These are phyloP conservation scores for Hydractinia echinata DNA, from an alignment of 30 jellyfish, hydroid and myxozoan genomes.

Conservation along the genomic window DNA sequence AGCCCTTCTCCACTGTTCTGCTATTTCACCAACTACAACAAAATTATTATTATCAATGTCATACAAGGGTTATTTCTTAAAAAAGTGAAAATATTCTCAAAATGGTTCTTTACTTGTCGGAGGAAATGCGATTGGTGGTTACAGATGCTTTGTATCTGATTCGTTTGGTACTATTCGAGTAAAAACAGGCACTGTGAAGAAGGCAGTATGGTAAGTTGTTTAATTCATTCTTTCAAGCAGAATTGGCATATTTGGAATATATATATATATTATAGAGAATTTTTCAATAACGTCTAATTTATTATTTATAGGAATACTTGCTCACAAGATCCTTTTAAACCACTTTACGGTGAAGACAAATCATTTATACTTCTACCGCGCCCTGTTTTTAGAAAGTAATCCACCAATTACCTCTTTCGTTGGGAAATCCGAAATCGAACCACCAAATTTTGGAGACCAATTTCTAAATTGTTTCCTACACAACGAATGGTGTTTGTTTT, in stretches of 20 bases:
- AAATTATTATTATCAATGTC: not conserved
- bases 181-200: not conserved
- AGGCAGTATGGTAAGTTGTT: too few species aligned
- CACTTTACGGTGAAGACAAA: not conserved
- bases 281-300: not conserved
- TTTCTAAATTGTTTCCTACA: not conserved
- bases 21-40: not conserved
- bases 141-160: slow-evolving; percentile 2
- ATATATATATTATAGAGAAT: too few species aligned
- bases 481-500: not conserved
- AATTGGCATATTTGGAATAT: not conserved
- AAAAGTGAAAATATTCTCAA: not conserved
- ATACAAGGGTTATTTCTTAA: not conserved
- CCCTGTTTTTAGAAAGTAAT: not conserved
- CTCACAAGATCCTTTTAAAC: not conserved
- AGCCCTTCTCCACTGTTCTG: not conserved
- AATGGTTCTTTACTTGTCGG: slow-evolving; percentile 2
- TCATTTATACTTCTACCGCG: not conserved
- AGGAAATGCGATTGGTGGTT: not conserved
- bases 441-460: not conserved
- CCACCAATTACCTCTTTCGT: not conserved
- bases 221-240: not conserved
- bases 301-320: not conserved
- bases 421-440: not conserved
- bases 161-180: not conserved